Conservation (phyloP, 2,797 vertebrate species). For the Eremophila alpestris region DNA sequence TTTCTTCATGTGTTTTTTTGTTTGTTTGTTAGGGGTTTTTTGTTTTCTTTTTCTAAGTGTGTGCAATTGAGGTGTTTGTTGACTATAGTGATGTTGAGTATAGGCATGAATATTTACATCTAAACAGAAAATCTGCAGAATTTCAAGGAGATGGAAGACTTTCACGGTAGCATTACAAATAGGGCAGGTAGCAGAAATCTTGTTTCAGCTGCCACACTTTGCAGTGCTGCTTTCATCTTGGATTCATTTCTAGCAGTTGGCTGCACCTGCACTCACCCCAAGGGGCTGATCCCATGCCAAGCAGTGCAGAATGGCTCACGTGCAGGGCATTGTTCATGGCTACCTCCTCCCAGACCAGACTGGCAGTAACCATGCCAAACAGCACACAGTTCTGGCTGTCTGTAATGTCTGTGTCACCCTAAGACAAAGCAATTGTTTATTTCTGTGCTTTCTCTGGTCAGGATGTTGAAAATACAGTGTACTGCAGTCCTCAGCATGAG, state of each 20-base stretch:
- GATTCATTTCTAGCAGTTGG: background rate
- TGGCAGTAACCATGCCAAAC: background rate
- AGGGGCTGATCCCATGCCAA: background rate
- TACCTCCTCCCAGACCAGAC: background rate
- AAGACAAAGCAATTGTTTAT: background rate
- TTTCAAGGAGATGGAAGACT: background rate
- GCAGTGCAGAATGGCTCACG: background rate
- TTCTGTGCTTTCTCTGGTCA: background rate
- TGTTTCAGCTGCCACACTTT: background rate
- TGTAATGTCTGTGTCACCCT: background rate
- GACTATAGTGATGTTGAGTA: background rate
- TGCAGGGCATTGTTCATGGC: background rate
- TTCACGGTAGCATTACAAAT: background rate
- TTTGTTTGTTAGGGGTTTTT: background rate
- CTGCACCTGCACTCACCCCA: background rate
- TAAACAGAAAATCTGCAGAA: background rate
- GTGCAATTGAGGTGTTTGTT: background rate
- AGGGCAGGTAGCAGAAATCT: background rate
- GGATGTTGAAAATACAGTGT: background rate
- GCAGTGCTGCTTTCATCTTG: background rate
- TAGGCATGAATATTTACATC: background rate
- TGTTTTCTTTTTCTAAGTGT: background rate
- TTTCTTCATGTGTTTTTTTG: background rate
- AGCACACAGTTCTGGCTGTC: background rate
- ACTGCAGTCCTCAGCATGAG: background rate